Evolutionary conservation across 2,113 vertebrate species (phyloP), one percentile per base, ranked within the genome.

Genomic region (Rhinolophus sinicus): DNA sequence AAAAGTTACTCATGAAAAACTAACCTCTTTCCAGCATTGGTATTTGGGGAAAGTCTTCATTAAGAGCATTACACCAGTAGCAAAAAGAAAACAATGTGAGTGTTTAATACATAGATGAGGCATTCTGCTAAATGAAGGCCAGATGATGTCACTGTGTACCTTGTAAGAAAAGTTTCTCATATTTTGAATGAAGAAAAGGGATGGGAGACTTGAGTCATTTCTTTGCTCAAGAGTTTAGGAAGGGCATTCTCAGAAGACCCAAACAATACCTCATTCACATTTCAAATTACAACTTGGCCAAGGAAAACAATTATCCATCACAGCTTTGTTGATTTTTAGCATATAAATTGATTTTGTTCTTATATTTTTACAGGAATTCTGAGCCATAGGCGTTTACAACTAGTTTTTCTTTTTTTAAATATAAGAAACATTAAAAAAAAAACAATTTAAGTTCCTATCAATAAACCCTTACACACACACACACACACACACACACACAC

Each of bases 371-470:
- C 40, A 83, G 35, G 62, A 77, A 84, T 58, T 60, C 62, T 84
- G 26, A 14, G 12, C 11, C 22, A 38, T 64, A 28, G n/a, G 52
- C 60, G 11, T 90, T 65, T 67, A 60, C 60, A 76, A 81, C 22
- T 80, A 50, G 13, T 73, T 93, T 64, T 70, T 21, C 26, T 52
- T 91, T 91, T 72, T 47, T 18, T 50, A 44, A 33, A 47, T 47
- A 28, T 33, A 75, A 62, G 50, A 89, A 80, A 85, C 24, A 90
- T 54, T 89, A 92, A 92, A 70, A 91, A 78, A 50, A 88, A 94
- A 92, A 65, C 8, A 58, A 30, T 40, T 28, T 92, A 60, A 80
- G 1, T 62, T 85, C 22, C 9, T 35, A 21, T 21, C n/a, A 65
- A 64, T 62, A 73, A 60, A 54, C 16, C 19, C 64, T 64, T 69